A percentile compares a stretch with the other conserved stretches of the same genome.
These are phyloP conservation scores for Cairina moschata DNA, from an alignment of 2,113 vertebrate species.

Conservation along the genomic window DNA sequence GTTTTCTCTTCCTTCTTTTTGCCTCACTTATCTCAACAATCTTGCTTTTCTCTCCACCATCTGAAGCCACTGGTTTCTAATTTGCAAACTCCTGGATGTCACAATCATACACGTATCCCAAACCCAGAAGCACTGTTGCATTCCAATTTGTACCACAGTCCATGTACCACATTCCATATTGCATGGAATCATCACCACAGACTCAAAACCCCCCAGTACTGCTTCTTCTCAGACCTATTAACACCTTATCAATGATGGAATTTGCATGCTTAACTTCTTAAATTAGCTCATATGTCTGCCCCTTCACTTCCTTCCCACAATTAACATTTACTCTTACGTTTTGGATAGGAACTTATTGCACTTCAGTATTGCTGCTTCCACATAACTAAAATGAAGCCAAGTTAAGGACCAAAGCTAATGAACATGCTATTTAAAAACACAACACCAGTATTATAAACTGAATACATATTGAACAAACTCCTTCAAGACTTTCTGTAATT, in stretches of 20 bases:
- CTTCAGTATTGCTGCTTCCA: constrained; percentile 95
- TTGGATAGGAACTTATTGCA: constrained; percentile 94
- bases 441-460: not conserved
- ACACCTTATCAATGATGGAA: not conserved
- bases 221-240: not conserved
- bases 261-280: not conserved
- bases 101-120: not conserved
- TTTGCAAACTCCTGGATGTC: not conserved
- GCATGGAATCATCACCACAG: not conserved
- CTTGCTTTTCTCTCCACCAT: not conserved
- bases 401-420: constrained; percentile 74
- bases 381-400: constrained; percentile 80
- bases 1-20: not conserved
- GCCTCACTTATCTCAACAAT: not conserved
- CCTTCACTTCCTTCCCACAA: not conserved
- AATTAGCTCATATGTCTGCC: not conserved
- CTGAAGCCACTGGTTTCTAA: not conserved
- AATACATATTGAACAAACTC: not conserved
- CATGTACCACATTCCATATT: not conserved
- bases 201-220: not conserved
- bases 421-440: not conserved
- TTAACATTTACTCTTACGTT: constrained; percentile 78
- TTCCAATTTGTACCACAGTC: not conserved
- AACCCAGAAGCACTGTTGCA: not conserved
- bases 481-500: not conserved